Evolutionary conservation across 2,113 vertebrate species (phyloP).

Genomic region (Chrysochloris asiatica): DNA sequence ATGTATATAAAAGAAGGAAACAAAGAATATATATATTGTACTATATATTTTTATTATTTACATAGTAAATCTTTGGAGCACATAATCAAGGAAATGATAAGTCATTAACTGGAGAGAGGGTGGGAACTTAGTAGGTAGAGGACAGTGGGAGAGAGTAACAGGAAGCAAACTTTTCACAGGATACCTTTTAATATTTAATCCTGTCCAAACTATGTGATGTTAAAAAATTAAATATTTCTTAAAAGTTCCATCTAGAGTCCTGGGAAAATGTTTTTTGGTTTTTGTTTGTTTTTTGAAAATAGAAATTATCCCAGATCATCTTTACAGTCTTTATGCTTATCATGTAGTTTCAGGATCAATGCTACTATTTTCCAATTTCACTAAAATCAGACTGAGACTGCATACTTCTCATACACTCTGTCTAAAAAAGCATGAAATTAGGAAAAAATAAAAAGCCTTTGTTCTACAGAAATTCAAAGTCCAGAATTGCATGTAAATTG

Average conservation of each 20-base stretch:
- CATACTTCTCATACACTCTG: neutral
- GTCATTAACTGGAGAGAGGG: neutral
- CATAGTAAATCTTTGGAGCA: neutral
- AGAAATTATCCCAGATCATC: slow-evolving; percentile 21
- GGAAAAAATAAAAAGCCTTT: neutral
- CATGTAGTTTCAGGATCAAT: neutral
- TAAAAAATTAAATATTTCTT: neutral
- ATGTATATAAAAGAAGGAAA: neutral
- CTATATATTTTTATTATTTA: slow-evolving; percentile 8
- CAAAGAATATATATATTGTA: neutral
- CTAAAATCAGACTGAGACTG: slow-evolving; percentile 57
- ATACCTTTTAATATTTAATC: neutral
- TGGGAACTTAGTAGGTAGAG: neutral
- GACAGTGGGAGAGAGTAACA: neutral
- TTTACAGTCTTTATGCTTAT: neutral
- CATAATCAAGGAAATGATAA: neutral
- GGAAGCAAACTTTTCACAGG: neutral
- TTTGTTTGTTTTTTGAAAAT: neutral
- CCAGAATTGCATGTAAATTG: neutral
- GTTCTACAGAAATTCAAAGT: neutral
- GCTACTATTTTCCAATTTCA: slow-evolving; percentile 10
- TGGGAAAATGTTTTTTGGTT: neutral
- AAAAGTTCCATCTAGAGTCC: neutral
- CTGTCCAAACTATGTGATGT: neutral
- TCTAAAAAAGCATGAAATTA: neutral